These are phyloP conservation scores for Pteronura brasiliensis DNA, from an alignment of 2,113 vertebrate genomes.

Conservation along the genomic window DNA sequence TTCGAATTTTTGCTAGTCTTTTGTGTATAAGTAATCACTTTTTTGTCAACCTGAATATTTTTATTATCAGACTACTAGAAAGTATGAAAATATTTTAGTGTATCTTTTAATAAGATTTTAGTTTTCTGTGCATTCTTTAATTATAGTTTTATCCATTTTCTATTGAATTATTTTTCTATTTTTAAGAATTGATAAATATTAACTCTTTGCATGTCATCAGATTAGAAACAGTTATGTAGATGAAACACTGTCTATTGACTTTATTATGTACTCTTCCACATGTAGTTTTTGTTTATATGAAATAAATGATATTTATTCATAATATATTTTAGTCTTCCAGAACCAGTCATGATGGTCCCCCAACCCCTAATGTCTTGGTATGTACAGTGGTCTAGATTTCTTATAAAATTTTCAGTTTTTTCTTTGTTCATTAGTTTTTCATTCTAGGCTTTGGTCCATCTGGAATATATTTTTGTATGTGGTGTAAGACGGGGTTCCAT, in stretches of 20 bases:
- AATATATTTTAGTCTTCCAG: neutral
- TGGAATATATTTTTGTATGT: neutral
- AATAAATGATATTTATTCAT: neutral
- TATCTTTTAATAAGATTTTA: neutral
- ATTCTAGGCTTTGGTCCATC: neutral
- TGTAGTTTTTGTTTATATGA: neutral
- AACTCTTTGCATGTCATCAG: neutral
- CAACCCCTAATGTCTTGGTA: neutral
- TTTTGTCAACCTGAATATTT: neutral
- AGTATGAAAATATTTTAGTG: neutral
- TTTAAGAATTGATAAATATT: neutral
- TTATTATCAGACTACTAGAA: neutral
- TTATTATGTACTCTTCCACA: neutral
- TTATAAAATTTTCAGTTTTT: neutral
- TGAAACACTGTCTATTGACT: neutral
- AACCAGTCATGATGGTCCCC: neutral
- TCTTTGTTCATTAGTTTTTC: neutral
- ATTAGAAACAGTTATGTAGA: neutral
- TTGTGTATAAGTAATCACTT: neutral
- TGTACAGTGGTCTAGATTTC: neutral
- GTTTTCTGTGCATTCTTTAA: neutral
- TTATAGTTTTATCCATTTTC: neutral
- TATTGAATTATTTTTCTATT: neutral
- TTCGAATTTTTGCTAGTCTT: neutral
- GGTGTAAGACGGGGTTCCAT: neutral